These are phyloP conservation scores for Fragum fragum DNA, from an alignment of 2,888 invertebrate species.

Conservation along the genomic window DNA sequence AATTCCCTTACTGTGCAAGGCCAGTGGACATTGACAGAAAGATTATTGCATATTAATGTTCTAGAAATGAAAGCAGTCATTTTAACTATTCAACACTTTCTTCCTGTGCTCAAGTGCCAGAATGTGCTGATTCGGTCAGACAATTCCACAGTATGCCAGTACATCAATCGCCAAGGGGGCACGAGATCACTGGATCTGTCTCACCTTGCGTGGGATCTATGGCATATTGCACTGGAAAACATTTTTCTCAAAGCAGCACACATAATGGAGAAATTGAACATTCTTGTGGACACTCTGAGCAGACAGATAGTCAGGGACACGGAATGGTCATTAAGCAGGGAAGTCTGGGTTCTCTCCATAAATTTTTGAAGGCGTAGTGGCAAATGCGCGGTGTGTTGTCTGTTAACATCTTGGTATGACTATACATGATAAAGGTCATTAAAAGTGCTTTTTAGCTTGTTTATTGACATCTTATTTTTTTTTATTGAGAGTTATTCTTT, in stretches of 20 bases:
- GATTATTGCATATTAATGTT: slow-evolving; percentile 38
- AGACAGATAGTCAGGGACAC: slow-evolving; percentile 29
- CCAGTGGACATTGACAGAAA: slow-evolving; percentile 34
- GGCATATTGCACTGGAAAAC: slow-evolving; percentile 35
- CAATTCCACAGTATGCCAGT: slow-evolving; percentile 37
- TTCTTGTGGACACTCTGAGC: slow-evolving; percentile 47
- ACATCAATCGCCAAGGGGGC: too few relatives aligned
- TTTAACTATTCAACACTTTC: slow-evolving; percentile 24
- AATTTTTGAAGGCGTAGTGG: too few relatives aligned
- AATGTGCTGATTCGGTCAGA: slow-evolving; percentile 40
- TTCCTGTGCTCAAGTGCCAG: slow-evolving; percentile 19
- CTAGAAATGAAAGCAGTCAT: too few relatives aligned
- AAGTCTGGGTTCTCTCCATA: too few relatives aligned
- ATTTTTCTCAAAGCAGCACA: slow-evolving; percentile 43
- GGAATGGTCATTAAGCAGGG: slow-evolving; percentile 50
- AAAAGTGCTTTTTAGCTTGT: too few relatives aligned
- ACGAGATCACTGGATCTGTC: slow-evolving; percentile 36
- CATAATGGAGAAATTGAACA: too few relatives aligned
- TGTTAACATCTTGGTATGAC: too few relatives aligned
- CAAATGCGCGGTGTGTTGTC: too few relatives aligned
- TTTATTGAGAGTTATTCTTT: too few relatives aligned
- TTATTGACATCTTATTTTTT: too few relatives aligned
- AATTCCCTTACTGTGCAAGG: too few relatives aligned
- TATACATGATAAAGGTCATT: too few relatives aligned
- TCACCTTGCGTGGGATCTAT: slow-evolving; percentile 34